Evolutionary conservation across 2,113 vertebrate species (phyloP).

Genomic region (Papio anubis): DNA sequence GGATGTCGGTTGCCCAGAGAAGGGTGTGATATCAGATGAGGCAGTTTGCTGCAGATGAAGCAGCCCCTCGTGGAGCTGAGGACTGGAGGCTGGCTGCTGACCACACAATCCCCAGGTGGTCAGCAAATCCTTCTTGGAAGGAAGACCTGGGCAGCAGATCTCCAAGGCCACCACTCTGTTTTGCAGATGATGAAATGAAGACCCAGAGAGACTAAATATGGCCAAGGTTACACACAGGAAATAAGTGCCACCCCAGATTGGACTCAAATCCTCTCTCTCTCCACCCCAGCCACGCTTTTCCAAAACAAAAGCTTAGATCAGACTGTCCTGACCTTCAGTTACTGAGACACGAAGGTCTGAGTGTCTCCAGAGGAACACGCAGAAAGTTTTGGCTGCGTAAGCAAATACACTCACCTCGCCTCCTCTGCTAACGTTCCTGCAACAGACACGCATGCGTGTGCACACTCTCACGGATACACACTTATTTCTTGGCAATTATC

Average conservation of each 20-base stretch:
- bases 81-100: not conserved
- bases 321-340: constrained; percentile 65
- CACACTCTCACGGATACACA: rapidly evolving
- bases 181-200: constrained; percentile 28
- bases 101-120: not conserved
- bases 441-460: not conserved
- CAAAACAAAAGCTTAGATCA: constrained; percentile 55
- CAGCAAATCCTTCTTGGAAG: not conserved
- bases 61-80: not conserved
- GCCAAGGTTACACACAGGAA: not conserved
- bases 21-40: not conserved
- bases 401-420: constrained; percentile 15
- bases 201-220: not conserved
- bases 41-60: not conserved
- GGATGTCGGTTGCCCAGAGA: not conserved
- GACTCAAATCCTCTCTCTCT: constrained; percentile 21
- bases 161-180: not conserved
- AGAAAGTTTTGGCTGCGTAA: constrained; percentile 46
- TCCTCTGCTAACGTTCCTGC: not conserved
- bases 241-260: not conserved
- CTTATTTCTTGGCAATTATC: not conserved
- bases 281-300: not conserved
- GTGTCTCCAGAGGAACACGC: constrained; percentile 38
- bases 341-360: constrained; percentile 13
- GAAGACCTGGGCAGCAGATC: not conserved